These are phyloP conservation scores for Nephrocerus scutellatus DNA, from an alignment of 2,888 invertebrate species.

Conservation along the genomic window DNA sequence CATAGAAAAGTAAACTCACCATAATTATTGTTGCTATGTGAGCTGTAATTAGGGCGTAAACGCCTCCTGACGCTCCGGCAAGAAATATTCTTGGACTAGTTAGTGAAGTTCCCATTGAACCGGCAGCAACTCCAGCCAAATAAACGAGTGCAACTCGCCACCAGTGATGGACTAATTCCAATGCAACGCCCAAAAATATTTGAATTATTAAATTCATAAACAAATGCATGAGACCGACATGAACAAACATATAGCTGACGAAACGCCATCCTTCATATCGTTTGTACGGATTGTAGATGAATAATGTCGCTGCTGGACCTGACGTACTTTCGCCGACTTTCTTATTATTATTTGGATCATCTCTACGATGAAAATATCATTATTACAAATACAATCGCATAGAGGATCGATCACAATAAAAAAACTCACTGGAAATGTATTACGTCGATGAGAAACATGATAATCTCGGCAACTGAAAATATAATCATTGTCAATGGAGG, in stretches of 20 bases:
- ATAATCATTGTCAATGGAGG: slow-evolving; percentile 88
- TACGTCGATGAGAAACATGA: slow-evolving; percentile 54
- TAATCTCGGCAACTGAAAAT: slow-evolving; percentile 81
- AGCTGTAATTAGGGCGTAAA: slow-evolving; percentile 88
- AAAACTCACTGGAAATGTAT: slow-evolving; percentile 43
- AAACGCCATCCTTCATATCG: slow-evolving; percentile 89
- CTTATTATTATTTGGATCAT: slow-evolving; percentile 41
- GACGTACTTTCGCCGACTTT: slow-evolving; percentile 49
- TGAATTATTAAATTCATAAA: slow-evolving; percentile 88
- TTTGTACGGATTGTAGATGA: slow-evolving; percentile 83
- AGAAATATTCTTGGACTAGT: slow-evolving; percentile 72
- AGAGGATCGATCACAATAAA: slow-evolving; percentile 27
- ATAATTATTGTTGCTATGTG: slow-evolving; percentile 88
- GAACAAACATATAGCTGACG: slow-evolving; percentile 92
- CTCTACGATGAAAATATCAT: slow-evolving; percentile 27
- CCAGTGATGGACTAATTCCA: slow-evolving; percentile 95
- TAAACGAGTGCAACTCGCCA: slow-evolving; percentile 85
- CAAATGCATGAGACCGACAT: slow-evolving; percentile 83
- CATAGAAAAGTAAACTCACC: slow-evolving; percentile 35
- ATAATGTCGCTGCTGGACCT: slow-evolving; percentile 71
- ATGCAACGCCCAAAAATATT: slow-evolving; percentile 82
- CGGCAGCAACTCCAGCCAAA: slow-evolving; percentile 75
- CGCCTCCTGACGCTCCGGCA: slow-evolving; percentile 93
- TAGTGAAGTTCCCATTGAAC: slow-evolving; percentile 75
- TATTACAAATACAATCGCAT: neutral